Conservation (phyloP, 2,888 invertebrate species). For the Lasius platythorax region DNA sequence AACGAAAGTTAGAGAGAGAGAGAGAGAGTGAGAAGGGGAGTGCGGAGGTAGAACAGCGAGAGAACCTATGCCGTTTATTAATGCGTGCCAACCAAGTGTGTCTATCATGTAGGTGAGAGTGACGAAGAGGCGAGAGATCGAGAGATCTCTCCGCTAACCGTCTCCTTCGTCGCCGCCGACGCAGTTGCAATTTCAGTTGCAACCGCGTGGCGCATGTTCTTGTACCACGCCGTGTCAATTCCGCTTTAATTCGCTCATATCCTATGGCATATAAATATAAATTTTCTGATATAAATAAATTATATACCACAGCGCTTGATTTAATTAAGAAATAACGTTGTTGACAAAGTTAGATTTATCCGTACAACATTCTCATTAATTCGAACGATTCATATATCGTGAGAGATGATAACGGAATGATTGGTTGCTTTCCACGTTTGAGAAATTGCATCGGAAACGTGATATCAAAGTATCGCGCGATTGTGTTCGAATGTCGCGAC, state of each 20-base stretch:
- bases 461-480: conserved; percentile 3
- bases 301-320: not conserved
- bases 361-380: conserved; percentile 23
- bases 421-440: conserved; percentile 30
- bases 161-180: conserved; percentile 52
- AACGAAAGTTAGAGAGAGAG: conserved; percentile 11
- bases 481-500: conserved; percentile 16
- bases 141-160: conserved; percentile 39
- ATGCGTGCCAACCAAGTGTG: conserved; percentile 81
- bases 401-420: conserved; percentile 27
- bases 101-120: conserved; percentile 77
- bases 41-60: conserved; percentile 60
- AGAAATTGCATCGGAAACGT: conserved; percentile 5
- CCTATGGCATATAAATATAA: too few species aligned
- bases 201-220: not conserved
- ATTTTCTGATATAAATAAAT: not conserved
- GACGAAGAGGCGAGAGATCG: conserved; percentile 70
- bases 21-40: not conserved
- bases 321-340: conserved; percentile 13
- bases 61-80: conserved; percentile 77
- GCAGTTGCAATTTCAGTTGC: conserved; percentile 57
- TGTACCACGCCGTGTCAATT: conserved; percentile 73
- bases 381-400: not conserved
- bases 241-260: conserved; percentile 77
- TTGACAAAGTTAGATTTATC: conserved; percentile 21